Conservation (phyloP, 1,140 invertebrate species). For the Bicyclus anynana region DNA sequence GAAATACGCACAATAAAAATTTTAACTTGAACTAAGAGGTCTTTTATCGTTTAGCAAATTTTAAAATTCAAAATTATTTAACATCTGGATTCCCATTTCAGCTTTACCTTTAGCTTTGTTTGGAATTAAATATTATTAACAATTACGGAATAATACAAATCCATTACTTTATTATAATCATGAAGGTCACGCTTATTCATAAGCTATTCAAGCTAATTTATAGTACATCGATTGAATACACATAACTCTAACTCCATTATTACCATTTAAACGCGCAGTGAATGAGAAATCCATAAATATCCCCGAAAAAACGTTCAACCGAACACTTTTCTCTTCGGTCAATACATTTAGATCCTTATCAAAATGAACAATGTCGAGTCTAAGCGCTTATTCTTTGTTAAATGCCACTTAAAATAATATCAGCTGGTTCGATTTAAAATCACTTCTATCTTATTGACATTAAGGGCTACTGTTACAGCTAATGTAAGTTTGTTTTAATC, state of each 20-base stretch:
- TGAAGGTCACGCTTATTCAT: too few relatives aligned
- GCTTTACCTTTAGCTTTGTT: too few relatives aligned
- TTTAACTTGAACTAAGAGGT: slow-evolving; percentile 12
- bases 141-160: too few relatives aligned
- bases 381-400: slow-evolving; percentile 38
- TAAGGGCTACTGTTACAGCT: slow-evolving; percentile 18
- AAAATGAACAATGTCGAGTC: slow-evolving; percentile 31
- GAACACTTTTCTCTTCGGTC: slow-evolving; percentile 29
- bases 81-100: background rate
- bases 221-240: slow-evolving; percentile 4
- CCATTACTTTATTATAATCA: too few relatives aligned
- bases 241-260: slow-evolving; percentile 23
- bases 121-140: too few relatives aligned
- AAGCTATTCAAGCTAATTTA: too few relatives aligned
- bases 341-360: slow-evolving; percentile 37
- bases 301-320: slow-evolving; percentile 23
- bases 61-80: slow-evolving; percentile 1
- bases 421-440: slow-evolving; percentile 21
- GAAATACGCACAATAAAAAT: slow-evolving; percentile 26
- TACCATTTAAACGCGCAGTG: slow-evolving; percentile 27
- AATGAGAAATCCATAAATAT: slow-evolving; percentile 27
- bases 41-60: slow-evolving; percentile 11
- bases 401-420: slow-evolving; percentile 17
- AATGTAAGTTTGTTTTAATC: slow-evolving; percentile 38
- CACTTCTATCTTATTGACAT: slow-evolving; percentile 9